Evolutionary conservation across 2,113 vertebrate species (phyloP), one percentile per base, ranked within the genome.

Genomic region (Hiodon alosoides): DNA sequence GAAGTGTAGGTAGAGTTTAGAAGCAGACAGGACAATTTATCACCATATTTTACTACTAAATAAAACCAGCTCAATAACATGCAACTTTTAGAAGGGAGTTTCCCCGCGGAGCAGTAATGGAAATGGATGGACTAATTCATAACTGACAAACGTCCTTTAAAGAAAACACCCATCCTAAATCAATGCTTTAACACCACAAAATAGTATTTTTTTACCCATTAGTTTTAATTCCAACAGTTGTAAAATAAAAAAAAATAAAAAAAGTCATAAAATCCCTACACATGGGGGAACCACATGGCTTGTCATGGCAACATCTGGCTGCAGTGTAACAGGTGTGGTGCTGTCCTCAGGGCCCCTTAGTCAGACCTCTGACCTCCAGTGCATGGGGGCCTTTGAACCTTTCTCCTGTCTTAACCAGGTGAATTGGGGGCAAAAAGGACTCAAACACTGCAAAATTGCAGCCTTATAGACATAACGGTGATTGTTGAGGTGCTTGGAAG

Each of bases 271-370:
- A 70, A 55, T 9, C 2, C 54, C 70, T 4, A 47, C 47, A 60
- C 11, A 46, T 47, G 69, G 11, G 17, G 54, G 55, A 8, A 11
- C 50, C 69, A 3, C 9, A 3, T 13, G 31, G 31, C 31, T 9
- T 7, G 6, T 71, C 17, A 59, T 11, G 17, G 69, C 31, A 46
- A 71, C 69, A 71, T 71, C 54, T 71, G 69, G 4, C 17, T 7
- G 5, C 69, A 5, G 53, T 71, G 48, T 4, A 54, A 69, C 69
- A 71, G 55, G 55, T 71, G 69, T 14, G 47, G 11, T 2, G 2
- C 16, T 71, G 17, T 58, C 53, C 53, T 47, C 2, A 5, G 46
- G 16, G 58, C 54, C 69, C 53, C 10, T 55, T 8, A 11, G 52
- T 7, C 0, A 31, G 31, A 5, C 5, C 64, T 58, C 4, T 17